These are phyloP conservation scores for Gerris lacustris DNA, from an alignment of 2,888 invertebrate genomes.

Conservation along the genomic window DNA sequence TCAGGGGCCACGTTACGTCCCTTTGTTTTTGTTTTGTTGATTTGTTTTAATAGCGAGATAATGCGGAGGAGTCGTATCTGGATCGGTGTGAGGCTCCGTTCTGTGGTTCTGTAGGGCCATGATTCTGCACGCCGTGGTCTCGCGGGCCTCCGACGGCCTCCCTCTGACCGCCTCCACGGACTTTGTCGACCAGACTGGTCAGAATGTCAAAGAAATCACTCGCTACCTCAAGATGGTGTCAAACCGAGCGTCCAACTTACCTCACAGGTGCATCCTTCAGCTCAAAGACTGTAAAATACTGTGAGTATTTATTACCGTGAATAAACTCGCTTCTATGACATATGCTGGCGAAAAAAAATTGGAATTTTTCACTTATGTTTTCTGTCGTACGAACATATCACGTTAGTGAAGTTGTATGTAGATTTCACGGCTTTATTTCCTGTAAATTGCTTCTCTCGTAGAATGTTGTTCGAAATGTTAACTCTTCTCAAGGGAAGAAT, in stretches of 20 bases:
- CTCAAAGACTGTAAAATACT: slow-evolving; percentile 35
- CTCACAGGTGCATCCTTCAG: slow-evolving; percentile 37
- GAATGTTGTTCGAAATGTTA: no score
- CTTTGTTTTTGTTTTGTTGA: no score
- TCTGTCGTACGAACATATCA: no score
- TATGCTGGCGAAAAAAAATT: not conserved
- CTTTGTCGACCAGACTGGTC: slow-evolving; percentile 33
- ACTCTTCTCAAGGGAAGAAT: no score
- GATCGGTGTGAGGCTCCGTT: no score
- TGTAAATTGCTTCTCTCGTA: no score
- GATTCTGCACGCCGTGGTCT: slow-evolving; percentile 34
- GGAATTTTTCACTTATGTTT: no score
- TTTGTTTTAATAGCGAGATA: no score
- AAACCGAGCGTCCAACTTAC: slow-evolving; percentile 34
- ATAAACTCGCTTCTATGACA: slow-evolving; percentile 7
- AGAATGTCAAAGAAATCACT: slow-evolving; percentile 34
- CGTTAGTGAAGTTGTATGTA: no score
- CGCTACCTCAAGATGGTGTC: slow-evolving; percentile 35
- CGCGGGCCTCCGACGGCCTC: slow-evolving; percentile 35
- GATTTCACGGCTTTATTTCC: no score
- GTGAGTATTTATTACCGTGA: slow-evolving; percentile 33
- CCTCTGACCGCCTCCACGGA: slow-evolving; percentile 36
- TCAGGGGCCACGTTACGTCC: no score
- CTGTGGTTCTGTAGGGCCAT: slow-evolving; percentile 19
- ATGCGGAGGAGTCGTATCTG: no score